Percentiles rank a stretch among this genome's conserved stretches.
Evolutionary conservation across 92 coral and sea anemone species (phyloP).

Genomic region (Zoanthus sociatus): DNA sequence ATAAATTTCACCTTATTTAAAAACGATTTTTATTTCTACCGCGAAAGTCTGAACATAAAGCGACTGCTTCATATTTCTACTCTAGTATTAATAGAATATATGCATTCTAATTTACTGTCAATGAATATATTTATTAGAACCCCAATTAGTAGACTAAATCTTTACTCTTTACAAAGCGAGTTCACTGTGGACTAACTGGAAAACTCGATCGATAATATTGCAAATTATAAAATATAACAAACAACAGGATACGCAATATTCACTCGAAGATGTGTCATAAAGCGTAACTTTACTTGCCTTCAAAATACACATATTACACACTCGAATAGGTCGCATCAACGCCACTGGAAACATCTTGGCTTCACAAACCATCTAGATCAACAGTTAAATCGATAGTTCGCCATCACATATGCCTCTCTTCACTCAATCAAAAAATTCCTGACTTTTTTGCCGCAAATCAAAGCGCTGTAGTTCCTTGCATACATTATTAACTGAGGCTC

Average conservation of each 20-base stretch:
- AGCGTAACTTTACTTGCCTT: constrained; percentile 72
- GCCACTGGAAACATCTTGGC: constrained; percentile 78
- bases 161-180: not conserved
- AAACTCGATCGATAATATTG: constrained; percentile 13
- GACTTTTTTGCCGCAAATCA: constrained; percentile 15
- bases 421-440: constrained; percentile 15
- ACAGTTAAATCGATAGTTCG: constrained; percentile 4
- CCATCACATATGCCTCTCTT: constrained; percentile 3
- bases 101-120: constrained; percentile 27
- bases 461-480: constrained; percentile 8
- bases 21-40: not conserved
- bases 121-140: not conserved
- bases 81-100: not conserved
- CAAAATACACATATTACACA: constrained; percentile 78
- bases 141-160: not conserved
- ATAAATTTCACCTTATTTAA: not conserved
- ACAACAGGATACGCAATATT: constrained; percentile 18
- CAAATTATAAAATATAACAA: not conserved
- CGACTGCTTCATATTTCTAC: not conserved
- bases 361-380: constrained; percentile 27
- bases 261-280: constrained; percentile 17
- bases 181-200: not conserved
- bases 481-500: constrained; percentile 38
- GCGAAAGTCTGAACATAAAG: constrained; percentile 8
- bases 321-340: constrained; percentile 72